phyloP scores from a whole-genome alignment of 2,113 vertebrate genomes.

The Nycticryphes semicollaris region DNA sequence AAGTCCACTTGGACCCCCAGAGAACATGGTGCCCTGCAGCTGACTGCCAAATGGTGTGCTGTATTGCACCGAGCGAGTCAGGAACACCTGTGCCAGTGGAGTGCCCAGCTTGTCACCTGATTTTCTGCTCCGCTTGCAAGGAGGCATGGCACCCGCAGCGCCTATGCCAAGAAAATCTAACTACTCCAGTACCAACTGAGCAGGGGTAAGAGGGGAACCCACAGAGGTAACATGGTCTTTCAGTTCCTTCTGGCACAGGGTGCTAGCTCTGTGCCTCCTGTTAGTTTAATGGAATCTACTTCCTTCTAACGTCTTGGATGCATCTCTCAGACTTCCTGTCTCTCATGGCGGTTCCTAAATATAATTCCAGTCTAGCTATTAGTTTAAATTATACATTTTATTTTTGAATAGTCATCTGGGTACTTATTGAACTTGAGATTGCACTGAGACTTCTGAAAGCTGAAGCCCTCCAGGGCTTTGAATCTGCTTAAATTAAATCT shows the following conservation, averaged over 20 bases:
- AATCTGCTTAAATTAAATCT: neutral
- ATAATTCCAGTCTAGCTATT: neutral
- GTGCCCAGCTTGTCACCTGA: constrained; percentile 79
- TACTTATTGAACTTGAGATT: neutral
- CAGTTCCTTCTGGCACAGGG: neutral
- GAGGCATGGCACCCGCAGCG: constrained; percentile 80
- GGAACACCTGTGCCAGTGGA: constrained; percentile 76
- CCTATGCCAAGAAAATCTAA: constrained; percentile 78
- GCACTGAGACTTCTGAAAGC: neutral
- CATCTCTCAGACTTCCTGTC: neutral
- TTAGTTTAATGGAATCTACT: fast-evolving
- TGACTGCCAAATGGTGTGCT: constrained; percentile 90
- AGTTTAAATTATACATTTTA: neutral
- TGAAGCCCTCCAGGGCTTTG: neutral
- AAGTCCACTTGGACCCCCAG: constrained; percentile 90
- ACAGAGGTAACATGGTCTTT: fast-evolving
- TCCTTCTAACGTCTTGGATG: neutral
- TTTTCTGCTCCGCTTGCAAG: constrained; percentile 90
- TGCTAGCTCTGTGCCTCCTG: neutral
- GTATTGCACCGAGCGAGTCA: constrained; percentile 56
- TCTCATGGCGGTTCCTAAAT: neutral
- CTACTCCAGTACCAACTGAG: constrained; percentile 64
- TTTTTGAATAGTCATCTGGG: neutral
- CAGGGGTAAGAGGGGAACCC: constrained; percentile 80
- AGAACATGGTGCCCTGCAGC: constrained; percentile 90